Evolutionary conservation across 2,113 vertebrate genomes (phyloP).

Genomic region (Telmatochromis sp.): DNA sequence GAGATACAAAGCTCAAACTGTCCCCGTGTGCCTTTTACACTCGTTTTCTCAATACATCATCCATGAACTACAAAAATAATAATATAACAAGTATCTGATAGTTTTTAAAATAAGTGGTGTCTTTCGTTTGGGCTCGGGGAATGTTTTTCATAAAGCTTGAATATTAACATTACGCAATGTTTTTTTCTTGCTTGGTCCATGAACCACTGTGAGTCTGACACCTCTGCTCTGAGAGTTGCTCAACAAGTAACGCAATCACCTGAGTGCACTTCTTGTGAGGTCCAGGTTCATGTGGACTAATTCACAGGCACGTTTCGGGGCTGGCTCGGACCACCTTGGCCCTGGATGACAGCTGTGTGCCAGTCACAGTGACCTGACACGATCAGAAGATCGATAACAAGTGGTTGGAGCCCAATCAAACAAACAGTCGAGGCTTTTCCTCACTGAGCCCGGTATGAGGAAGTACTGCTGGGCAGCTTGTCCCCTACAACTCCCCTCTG

Average conservation of each 20-base stretch:
- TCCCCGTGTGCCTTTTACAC: not conserved
- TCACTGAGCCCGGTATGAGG: not conserved
- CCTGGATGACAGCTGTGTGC: not conserved
- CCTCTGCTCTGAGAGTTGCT: not conserved
- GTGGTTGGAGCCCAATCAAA: not conserved
- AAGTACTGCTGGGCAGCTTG: not conserved
- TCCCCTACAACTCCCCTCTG: not conserved
- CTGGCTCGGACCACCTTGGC: not conserved
- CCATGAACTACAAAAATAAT: not conserved
- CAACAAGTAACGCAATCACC: not conserved
- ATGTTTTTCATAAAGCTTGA: not conserved
- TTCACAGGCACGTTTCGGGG: not conserved
- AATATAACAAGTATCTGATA: rapidly evolving
- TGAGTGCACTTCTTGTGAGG: not conserved
- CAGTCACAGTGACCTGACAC: not conserved
- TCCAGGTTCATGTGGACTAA: not conserved
- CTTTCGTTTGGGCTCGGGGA: not conserved
- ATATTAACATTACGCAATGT: not conserved
- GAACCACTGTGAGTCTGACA: not conserved
- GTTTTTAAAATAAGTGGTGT: not conserved
- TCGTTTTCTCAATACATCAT: not conserved
- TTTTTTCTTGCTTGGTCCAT: not conserved
- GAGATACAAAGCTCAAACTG: not conserved
- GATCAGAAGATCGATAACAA: not conserved
- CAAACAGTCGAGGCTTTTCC: not conserved